Evolutionary conservation across 2,888 invertebrate genomes (phyloP).

Genomic region (Eristalis intricaria): DNA sequence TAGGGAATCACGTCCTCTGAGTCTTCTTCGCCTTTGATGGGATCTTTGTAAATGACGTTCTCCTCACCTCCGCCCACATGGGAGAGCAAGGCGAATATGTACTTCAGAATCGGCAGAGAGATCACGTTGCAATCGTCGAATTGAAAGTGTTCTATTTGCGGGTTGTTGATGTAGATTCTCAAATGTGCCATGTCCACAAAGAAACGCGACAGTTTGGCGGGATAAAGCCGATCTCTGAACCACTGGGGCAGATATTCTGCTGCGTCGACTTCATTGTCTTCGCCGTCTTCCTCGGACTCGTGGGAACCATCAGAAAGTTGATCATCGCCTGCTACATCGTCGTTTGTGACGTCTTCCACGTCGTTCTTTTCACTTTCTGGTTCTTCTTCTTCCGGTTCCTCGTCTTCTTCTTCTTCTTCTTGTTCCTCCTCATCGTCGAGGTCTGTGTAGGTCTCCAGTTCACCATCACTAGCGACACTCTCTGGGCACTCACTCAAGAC

Average conservation of each 20-base stretch:
- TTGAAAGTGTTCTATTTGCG: conserved; percentile 88
- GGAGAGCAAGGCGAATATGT: conserved; percentile 82
- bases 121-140: conserved; percentile 84
- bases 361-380: conserved; percentile 20
- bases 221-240: conserved; percentile 85
- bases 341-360: conserved; percentile 7
- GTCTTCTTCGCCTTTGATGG: conserved; percentile 35
- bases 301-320: conserved; percentile 19
- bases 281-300: conserved; percentile 34
- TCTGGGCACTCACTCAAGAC: conserved; percentile 53
- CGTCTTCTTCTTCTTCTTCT: conserved; percentile 38
- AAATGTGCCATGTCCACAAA: conserved; percentile 87
- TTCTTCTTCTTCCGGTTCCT: conserved; percentile 63
- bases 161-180: conserved; percentile 85
- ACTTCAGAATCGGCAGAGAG: conserved; percentile 84
- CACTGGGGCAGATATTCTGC: conserved; percentile 83
- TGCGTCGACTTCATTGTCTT: conserved; percentile 20
- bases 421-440: conserved; percentile 25
- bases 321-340: not conserved
- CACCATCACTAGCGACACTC: conserved; percentile 73
- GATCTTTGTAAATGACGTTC: conserved; percentile 37
- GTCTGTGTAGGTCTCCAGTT: conserved; percentile 61
- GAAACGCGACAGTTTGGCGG: conserved; percentile 84
- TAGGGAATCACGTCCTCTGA: conserved; percentile 56
- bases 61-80: conserved; percentile 74